Percentiles rank a stretch among this genome's conserved stretches.
These are phyloP conservation scores for Intellagama lesueurii DNA, from an alignment of 2,797 vertebrate species.

Conservation along the genomic window DNA sequence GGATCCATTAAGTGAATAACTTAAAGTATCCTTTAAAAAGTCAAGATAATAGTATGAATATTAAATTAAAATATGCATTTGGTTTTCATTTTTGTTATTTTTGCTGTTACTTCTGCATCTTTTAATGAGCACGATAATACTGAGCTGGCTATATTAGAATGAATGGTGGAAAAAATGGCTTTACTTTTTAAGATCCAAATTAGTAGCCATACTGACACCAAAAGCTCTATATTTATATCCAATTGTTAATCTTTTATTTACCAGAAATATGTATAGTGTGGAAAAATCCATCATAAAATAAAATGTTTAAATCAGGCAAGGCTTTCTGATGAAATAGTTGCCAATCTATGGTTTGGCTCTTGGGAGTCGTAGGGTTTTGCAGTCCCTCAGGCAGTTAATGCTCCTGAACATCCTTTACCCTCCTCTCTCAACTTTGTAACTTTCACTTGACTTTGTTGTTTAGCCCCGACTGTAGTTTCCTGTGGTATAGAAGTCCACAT, in stretches of 20 bases:
- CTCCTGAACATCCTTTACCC: background rate
- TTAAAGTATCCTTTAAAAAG: constrained; percentile 58
- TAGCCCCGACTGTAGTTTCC: background rate
- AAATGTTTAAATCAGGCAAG: background rate
- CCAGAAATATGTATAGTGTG: background rate
- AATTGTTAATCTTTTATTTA: constrained; percentile 1
- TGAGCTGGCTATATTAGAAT: background rate
- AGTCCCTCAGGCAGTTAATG: background rate
- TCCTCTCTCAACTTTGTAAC: background rate
- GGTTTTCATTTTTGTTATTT: constrained; percentile 12
- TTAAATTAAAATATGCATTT: constrained; percentile 33
- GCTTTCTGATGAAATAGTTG: background rate
- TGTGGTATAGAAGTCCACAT: background rate
- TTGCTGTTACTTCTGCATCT: background rate
- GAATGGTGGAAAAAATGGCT: background rate
- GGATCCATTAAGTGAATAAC: constrained; percentile 68
- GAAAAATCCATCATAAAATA: background rate
- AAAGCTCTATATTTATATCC: background rate
- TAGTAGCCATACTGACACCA: background rate
- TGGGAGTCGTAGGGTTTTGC: background rate
- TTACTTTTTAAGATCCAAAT: background rate
- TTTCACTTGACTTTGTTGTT: background rate
- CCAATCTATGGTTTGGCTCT: background rate
- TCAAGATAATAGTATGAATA: constrained; percentile 56
- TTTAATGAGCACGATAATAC: background rate